A percentile compares a stretch with the other conserved stretches of the same genome.
Conservation (phyloP, 2,888 invertebrate species). For the Ennomos erosarius region DNA sequence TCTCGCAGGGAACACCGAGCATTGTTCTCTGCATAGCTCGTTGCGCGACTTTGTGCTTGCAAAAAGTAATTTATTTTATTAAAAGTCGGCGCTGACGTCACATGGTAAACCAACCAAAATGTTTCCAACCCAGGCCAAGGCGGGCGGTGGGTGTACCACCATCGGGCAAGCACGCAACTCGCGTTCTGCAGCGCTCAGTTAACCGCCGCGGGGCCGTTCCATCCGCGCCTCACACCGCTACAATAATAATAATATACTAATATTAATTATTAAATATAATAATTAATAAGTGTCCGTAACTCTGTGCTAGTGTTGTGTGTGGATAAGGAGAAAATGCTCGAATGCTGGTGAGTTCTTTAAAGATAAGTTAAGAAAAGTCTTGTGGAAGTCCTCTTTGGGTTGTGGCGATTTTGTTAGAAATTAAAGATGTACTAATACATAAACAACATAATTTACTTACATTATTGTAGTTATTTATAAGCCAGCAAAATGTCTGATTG, state of each 20-base stretch:
- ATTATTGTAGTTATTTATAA: too few relatives aligned
- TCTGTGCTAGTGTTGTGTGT: conserved; percentile 49
- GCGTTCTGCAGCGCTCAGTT: conserved; percentile 75
- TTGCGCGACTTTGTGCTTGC: too few relatives aligned
- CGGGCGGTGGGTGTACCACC: conserved; percentile 68
- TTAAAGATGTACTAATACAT: too few relatives aligned
- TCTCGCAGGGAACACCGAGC: too few relatives aligned
- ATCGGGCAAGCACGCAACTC: conserved; percentile 74
- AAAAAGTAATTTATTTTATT: too few relatives aligned
- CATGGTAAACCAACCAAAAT: conserved; percentile 44
- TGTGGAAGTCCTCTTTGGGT: too few relatives aligned
- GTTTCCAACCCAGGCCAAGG: conserved; percentile 66
- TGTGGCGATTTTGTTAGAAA: too few relatives aligned
- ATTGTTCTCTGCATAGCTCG: too few relatives aligned
- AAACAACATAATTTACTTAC: too few relatives aligned
- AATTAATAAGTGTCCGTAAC: conserved; percentile 27
- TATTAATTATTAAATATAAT: not conserved
- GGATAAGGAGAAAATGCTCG: conserved; percentile 27
- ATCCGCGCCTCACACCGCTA: conserved; percentile 56
- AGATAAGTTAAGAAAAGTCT: too few relatives aligned
- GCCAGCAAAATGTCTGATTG: too few relatives aligned
- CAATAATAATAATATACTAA: conserved; percentile 36
- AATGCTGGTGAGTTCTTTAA: conserved; percentile 35
- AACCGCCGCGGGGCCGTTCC: conserved; percentile 65
- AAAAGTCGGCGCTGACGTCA: too few relatives aligned